These are phyloP conservation scores for Siphamia tubifer DNA, from an alignment of 2,113 vertebrate species.

Conservation along the genomic window DNA sequence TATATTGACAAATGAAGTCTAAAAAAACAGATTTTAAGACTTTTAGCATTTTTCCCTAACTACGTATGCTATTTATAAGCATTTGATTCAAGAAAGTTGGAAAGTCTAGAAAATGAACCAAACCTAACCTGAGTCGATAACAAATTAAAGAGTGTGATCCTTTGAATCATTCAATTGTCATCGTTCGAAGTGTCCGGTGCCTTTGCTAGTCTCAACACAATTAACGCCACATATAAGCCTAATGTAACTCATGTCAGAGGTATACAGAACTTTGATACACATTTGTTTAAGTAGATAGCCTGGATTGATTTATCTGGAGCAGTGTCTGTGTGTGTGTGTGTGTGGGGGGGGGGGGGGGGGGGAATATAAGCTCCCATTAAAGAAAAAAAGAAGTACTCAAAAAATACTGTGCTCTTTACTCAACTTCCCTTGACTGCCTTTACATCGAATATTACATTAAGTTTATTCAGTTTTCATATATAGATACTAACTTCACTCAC, in stretches of 20 bases:
- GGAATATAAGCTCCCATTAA: too few species aligned
- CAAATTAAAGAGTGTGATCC: slow-evolving; percentile 73
- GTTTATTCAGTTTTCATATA: too few species aligned
- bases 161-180: slow-evolving; percentile 30
- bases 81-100: slow-evolving; percentile 11
- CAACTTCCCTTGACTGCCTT: too few species aligned
- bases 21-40: not conserved
- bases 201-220: slow-evolving; percentile 65
- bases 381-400: too few species aligned
- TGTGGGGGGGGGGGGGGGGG: not conserved
- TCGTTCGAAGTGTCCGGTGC: slow-evolving; percentile 14
- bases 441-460: too few species aligned
- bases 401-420: too few species aligned
- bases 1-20: not conserved
- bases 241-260: not conserved
- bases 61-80: slow-evolving; percentile 33
- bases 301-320: not conserved
- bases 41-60: not conserved
- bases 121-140: slow-evolving; percentile 64
- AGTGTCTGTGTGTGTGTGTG: not conserved
- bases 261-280: not conserved
- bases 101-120: slow-evolving; percentile 22
- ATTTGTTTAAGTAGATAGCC: not conserved
- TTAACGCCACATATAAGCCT: slow-evolving; percentile 41
- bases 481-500: too few species aligned